Percentiles rank a stretch among this genome's conserved stretches.
These are phyloP conservation scores for Burhinus oedicnemus DNA, from an alignment of 2,113 vertebrate genomes.

Conservation along the genomic window DNA sequence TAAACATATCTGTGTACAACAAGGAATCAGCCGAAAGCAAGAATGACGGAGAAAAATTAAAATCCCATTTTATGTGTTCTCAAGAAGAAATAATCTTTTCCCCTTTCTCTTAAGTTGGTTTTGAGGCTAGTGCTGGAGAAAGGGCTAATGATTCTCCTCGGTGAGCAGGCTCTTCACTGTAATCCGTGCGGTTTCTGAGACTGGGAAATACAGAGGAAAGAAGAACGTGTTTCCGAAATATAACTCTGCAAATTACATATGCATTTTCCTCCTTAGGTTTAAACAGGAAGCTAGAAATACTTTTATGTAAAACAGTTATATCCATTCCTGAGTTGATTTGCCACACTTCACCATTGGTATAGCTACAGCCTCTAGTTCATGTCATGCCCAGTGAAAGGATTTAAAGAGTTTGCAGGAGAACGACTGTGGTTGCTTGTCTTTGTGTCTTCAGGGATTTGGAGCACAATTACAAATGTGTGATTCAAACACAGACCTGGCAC, in stretches of 20 bases:
- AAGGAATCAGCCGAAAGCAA: slow-evolving; percentile 26
- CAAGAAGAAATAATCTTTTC: slow-evolving; percentile 14
- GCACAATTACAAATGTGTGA: neutral
- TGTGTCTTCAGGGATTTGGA: neutral
- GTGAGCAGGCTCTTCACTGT: neutral
- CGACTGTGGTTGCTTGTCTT: neutral
- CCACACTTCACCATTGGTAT: neutral
- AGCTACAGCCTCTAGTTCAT: neutral
- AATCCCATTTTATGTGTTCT: slow-evolving; percentile 7
- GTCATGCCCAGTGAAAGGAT: rapidly evolving
- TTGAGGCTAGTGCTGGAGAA: neutral
- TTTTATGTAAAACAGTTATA: neutral
- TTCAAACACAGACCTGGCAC: neutral
- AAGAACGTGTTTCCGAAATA: neutral
- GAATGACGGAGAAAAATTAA: slow-evolving; percentile 17
- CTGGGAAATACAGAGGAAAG: neutral
- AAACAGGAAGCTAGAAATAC: neutral
- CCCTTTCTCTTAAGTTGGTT: neutral
- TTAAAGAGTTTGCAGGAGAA: neutral
- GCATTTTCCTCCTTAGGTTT: neutral
- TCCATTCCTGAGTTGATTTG: neutral
- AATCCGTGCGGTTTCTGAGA: neutral
- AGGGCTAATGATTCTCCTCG: neutral
- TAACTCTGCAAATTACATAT: neutral
- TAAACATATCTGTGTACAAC: neutral